Conservation (phyloP, 2,888 invertebrate species). For the Scrobipalpa atriplicella region DNA sequence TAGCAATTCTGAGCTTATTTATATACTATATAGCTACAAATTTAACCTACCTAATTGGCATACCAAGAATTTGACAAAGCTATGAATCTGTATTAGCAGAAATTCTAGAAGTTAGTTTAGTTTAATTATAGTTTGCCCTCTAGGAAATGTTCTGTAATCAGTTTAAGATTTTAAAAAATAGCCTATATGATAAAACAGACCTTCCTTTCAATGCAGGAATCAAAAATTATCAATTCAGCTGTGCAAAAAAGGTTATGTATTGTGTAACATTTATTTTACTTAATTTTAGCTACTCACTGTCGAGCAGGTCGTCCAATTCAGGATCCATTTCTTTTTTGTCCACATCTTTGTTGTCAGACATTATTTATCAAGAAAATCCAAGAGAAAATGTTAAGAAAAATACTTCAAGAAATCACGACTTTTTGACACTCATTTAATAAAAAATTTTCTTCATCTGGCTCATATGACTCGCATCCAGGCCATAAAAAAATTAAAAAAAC, state of each 20-base stretch:
- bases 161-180: background rate
- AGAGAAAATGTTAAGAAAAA: conserved; percentile 26
- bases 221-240: background rate
- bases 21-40: too few relatives aligned
- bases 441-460: too few relatives aligned
- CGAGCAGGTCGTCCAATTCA: conserved; percentile 88
- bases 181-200: background rate
- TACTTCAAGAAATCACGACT: conserved; percentile 24
- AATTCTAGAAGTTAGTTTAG: background rate
- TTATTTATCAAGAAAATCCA: conserved; percentile 43
- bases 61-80: too few relatives aligned
- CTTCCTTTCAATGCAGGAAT: conserved; percentile 30
- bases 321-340: conserved; percentile 79
- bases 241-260: conserved; percentile 51
- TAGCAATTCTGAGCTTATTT: too few relatives aligned
- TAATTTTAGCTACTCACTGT: conserved; percentile 83
- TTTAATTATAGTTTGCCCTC: too few relatives aligned
- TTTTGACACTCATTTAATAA: conserved; percentile 30
- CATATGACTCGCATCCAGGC: too few relatives aligned
- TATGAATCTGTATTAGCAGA: conserved; percentile 3
- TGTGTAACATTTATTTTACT: conserved; percentile 53
- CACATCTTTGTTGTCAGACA: conserved; percentile 72
- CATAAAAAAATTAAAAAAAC: too few relatives aligned
- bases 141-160: too few relatives aligned
- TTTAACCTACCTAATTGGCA: conserved; percentile 37